These are phyloP conservation scores for Octonoba sinensis DNA, from an alignment of 2,888 invertebrate genomes.

Conservation along the genomic window DNA sequence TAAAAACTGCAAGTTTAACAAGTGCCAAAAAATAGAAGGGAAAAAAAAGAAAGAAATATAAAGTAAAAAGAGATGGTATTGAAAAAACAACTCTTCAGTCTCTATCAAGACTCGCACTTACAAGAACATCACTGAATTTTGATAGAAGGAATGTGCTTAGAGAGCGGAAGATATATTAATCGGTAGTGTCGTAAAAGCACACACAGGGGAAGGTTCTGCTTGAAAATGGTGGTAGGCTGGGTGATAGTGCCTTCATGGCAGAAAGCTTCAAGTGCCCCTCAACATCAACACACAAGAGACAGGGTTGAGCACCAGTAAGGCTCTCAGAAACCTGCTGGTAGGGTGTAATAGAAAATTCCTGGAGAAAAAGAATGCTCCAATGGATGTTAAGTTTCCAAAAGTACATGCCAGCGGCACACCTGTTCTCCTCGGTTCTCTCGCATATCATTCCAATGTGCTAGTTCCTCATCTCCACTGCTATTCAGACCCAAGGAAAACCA, in stretches of 20 bases:
- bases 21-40: no score
- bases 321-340: conserved; percentile 46
- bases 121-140: no score
- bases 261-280: conserved; percentile 49
- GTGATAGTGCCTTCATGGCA: conserved; percentile 56
- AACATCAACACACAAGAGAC: conserved; percentile 59
- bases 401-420: conserved; percentile 93
- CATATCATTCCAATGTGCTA: conserved; percentile 94
- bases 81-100: no score
- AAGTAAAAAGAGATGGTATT: no score
- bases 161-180: conserved; percentile 45
- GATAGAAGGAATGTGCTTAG: conserved; percentile 26
- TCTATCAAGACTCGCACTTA: no score
- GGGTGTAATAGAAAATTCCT: conserved; percentile 45
- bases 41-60: no score
- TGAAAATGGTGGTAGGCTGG: conserved; percentile 44
- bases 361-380: conserved; percentile 14
- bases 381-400: conserved; percentile 76
- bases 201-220: conserved; percentile 53
- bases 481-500: conserved; percentile 95
- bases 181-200: conserved; percentile 50
- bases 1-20: no score
- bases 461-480: conserved; percentile 91
- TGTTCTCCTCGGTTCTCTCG: conserved; percentile 87
- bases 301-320: conserved; percentile 39